Base-by-base conservation (phyloP, 2,888 invertebrate genomes). In the Troilus luridus region DNA sequence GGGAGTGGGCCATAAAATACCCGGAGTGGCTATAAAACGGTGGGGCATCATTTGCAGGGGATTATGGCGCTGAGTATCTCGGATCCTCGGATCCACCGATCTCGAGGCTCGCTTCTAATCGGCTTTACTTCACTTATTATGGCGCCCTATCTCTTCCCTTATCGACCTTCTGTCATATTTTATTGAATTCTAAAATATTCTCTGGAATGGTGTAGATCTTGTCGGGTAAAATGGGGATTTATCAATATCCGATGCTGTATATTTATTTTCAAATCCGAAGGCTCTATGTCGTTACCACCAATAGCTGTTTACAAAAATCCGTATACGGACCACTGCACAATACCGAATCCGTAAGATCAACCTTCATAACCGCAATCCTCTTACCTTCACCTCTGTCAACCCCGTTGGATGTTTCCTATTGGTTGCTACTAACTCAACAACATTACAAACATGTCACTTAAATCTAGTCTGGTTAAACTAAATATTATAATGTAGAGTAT, bases 91-190 rank as follows among this genome's bases (percentile, higher is more conserved):
- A 64, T n/a, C 64, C 11, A n/a, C 10, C 64, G 64, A 64, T 64
- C 64, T 64, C 24, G 64, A n/a, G 64, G 0, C 64, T n/a, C 64
- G 64, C n/a, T n/a, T n/a, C 64, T 64, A 64, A 64, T 64, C 64
- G 64, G 64, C 64, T 64, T 64, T 64, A n/a, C 64, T 64, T 64
- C 64, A 64, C 64, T 64, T 64, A 64, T 64, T 10, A 64, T 64
- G 24, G n/a, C 24, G n/a, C n/a, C n/a, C 64, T n/a, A n/a, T 64
- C 64, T 64, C 64, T 11, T 24, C 3, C 24, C 64, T 64, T 64
- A 64, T 64, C 64, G 64, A 64, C 64, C n/a, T 64, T n/a, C 64
- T 24, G 12, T 7, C n/a, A 64, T 64, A 24, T 64, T 64, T 64
- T 64, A 64, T 64, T 64, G 64, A 64, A 64, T 64, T 11, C 64